Evolutionary conservation across 2,888 invertebrate species (phyloP).

Genomic region (Eupithecia vulgata): DNA sequence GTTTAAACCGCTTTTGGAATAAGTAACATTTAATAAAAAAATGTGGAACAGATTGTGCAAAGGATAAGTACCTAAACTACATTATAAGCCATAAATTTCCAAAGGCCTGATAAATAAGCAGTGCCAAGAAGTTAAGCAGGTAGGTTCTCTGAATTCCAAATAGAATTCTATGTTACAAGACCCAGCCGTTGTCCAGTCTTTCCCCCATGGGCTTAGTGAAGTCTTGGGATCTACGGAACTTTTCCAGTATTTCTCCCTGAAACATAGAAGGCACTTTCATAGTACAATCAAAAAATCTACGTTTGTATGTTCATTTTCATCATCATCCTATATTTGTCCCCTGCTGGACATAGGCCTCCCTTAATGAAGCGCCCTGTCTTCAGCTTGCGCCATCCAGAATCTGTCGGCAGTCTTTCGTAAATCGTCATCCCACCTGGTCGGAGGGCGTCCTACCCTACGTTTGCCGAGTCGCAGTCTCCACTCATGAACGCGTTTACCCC

Average conservation of each 20-base stretch:
- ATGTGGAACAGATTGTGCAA: neutral
- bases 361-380: too few species aligned
- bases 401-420: too few species aligned
- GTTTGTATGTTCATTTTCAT: too few species aligned
- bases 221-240: slow-evolving; percentile 74
- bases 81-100: neutral
- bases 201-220: slow-evolving; percentile 80
- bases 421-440: too few species aligned
- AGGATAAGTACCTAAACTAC: neutral
- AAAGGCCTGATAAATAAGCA: neutral
- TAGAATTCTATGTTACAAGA: slow-evolving; percentile 55
- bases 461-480: too few species aligned
- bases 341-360: too few species aligned
- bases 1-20: neutral
- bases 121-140: neutral
- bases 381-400: too few species aligned
- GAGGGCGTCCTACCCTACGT: too few species aligned
- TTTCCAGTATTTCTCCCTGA: slow-evolving; percentile 78
- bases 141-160: neutral
- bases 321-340: too few species aligned
- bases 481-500: too few species aligned
- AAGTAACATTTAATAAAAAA: neutral
- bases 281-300: neutral
- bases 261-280: slow-evolving; percentile 5
- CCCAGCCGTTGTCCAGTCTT: slow-evolving; percentile 76